Evolutionary conservation across 1,140 invertebrate genomes (phyloP).

Genomic region (Ips typographus): DNA sequence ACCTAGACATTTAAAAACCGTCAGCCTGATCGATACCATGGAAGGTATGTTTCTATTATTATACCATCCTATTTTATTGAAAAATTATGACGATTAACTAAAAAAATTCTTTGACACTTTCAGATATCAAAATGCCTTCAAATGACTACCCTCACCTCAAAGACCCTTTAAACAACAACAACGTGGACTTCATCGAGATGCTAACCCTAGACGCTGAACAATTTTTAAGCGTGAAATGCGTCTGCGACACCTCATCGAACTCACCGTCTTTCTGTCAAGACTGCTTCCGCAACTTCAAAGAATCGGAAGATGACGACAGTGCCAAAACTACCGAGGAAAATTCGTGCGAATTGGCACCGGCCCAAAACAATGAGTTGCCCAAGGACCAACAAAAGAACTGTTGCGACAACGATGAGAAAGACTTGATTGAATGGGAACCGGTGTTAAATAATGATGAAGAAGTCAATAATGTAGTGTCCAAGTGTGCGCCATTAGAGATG

Average conservation of each 20-base stretch:
- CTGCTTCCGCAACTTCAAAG: conserved; percentile 23
- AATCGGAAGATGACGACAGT: not conserved
- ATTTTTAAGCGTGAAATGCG: conserved; percentile 27
- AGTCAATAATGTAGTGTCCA: not conserved
- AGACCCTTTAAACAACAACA: not conserved
- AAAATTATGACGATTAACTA: no score
- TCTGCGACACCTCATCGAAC: conserved; percentile 2
- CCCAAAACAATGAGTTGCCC: conserved; percentile 6
- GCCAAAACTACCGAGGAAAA: not conserved
- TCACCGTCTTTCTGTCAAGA: conserved; percentile 18
- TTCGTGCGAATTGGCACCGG: conserved; percentile 5
- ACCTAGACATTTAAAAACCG: no score
- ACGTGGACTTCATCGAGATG: conserved; percentile 30
- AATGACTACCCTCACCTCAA: not conserved
- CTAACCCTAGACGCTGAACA: conserved; percentile 26
- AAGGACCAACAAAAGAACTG: not conserved
- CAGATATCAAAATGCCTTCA: not conserved
- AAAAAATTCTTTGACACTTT: no score
- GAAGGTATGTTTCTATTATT: no score
- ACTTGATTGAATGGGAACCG: not conserved
- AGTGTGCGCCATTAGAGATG: not conserved
- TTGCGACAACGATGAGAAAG: not conserved
- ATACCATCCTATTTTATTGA: no score
- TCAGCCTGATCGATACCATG: no score
- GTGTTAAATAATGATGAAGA: not conserved